Evolutionary conservation across 2,113 vertebrate genomes (phyloP), one percentile per base, ranked within the genome.

Genomic region (Cervus canadensis): DNA sequence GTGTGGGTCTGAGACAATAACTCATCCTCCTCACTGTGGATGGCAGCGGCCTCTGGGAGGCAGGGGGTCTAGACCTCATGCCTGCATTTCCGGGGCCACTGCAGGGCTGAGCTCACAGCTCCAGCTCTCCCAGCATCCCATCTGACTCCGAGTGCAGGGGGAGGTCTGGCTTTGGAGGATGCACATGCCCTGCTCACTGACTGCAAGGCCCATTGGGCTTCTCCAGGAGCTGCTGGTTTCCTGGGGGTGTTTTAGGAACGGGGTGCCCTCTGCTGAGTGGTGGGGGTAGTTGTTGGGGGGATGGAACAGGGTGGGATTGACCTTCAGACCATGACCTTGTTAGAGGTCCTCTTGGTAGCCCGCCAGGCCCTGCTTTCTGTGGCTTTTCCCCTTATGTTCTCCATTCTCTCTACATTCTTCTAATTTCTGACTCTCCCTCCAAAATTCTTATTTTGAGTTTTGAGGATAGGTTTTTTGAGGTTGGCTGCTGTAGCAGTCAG

Each of bases 81-180:
- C 5, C n/a, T 19, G 21, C 25, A 48, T 21, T 6, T 40, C 26
- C 2, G 7, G 10, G 43, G 28, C 50, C 83, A 21, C 30, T 23
- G 6, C 17, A 83, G 62, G 30, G 76, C 9, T n/a, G 40, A 48
- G 23, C 11, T 88, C 19, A 5, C 2, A 19, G 5, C 15, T 13
- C 56, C n/a, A 45, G 48, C 50, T 56, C 28, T 45, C 5, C 23
- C 4, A 7, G 4, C 11, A 11, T 33, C 36, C 78, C 1, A 19
- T 67, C 40, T 30, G 9, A 7, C 12, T 0, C 28, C 1, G 3
- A 5, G 13, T 8, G n/a, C 33, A 9, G 15, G 25, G 50, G 5
- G 3, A 56, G 52, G 60, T 28, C 67, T 81, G 26, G 16, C 33
- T 54, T 23, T 19, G 6, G 21, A 54, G 59, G 26, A 11, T 48